phyloP scores from a whole-genome alignment of 1,140 invertebrate species.

The Penaeus indicus region DNA sequence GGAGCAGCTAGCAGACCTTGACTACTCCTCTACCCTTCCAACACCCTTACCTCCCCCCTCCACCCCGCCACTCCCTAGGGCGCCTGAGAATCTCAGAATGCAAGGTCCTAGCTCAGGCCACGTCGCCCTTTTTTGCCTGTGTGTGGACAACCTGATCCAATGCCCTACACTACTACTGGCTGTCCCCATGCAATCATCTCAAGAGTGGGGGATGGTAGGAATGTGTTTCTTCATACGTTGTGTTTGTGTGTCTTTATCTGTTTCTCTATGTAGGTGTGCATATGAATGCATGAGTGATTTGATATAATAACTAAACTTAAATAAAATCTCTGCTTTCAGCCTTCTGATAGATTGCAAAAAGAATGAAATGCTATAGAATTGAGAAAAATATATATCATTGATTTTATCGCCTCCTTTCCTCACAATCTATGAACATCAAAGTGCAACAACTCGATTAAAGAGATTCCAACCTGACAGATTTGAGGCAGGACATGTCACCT shows the following conservation, averaged over 20 bases:
- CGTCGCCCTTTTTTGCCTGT: conserved; percentile 92
- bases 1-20: conserved; percentile 26
- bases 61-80: conserved; percentile 69
- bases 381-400: background rate
- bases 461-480: conserved; percentile 72
- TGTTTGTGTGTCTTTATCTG: background rate
- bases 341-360: too few species aligned
- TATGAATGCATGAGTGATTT: conserved; percentile 15
- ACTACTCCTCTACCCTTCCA: conserved; percentile 65
- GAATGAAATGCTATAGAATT: too few species aligned
- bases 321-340: too few species aligned
- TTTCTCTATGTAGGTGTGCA: background rate
- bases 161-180: conserved; percentile 70
- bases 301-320: background rate
- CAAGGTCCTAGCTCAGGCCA: conserved; percentile 96
- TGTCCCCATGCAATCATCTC: conserved; percentile 81
- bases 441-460: too few species aligned
- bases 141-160: conserved; percentile 93
- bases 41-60: conserved; percentile 68
- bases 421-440: background rate
- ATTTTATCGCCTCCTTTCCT: background rate
- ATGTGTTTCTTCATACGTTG: conserved; percentile 47
- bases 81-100: conserved; percentile 83
- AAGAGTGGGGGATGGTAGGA: conserved; percentile 95
- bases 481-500: conserved; percentile 97